These are phyloP conservation scores for Lamproptera curius DNA, from an alignment of 2,888 invertebrate species.

Conservation along the genomic window DNA sequence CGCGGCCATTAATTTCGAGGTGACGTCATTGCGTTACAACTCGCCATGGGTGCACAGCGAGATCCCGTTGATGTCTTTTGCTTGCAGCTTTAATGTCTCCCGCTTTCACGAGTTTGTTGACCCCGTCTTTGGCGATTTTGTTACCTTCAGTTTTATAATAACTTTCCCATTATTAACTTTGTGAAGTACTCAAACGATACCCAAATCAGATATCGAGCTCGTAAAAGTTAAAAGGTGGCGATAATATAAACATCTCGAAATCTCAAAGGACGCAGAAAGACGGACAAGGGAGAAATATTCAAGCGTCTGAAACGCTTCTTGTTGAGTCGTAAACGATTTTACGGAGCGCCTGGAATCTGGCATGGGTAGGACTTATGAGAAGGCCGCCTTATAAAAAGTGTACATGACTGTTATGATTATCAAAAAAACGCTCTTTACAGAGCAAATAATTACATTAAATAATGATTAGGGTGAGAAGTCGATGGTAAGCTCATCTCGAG, in stretches of 20 bases:
- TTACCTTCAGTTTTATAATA: slow-evolving; percentile 12
- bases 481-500: slow-evolving; percentile 66
- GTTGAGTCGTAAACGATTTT: slow-evolving; percentile 10
- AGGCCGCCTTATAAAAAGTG: slow-evolving; percentile 46
- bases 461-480: slow-evolving; percentile 65
- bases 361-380: slow-evolving; percentile 36
- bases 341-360: slow-evolving; percentile 30
- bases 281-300: background rate
- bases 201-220: background rate
- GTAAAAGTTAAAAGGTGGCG: background rate
- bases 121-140: slow-evolving; percentile 28
- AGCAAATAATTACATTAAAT: slow-evolving; percentile 73
- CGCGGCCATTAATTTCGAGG: slow-evolving; percentile 9
- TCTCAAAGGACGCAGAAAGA: background rate
- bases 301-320: background rate
- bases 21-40: slow-evolving; percentile 16
- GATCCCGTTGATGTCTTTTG: slow-evolving; percentile 71
- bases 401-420: slow-evolving; percentile 57
- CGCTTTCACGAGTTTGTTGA: slow-evolving; percentile 61
- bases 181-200: slow-evolving; percentile 7
- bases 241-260: background rate
- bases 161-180: slow-evolving; percentile 23
- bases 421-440: slow-evolving; percentile 58
- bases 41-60: slow-evolving; percentile 18
- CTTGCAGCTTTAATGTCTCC: slow-evolving; percentile 51